Percentiles rank a stretch among this genome's conserved stretches.
Evolutionary conservation across 1,140 invertebrate genomes (phyloP).

Genomic region (Eubasilissa regina): DNA sequence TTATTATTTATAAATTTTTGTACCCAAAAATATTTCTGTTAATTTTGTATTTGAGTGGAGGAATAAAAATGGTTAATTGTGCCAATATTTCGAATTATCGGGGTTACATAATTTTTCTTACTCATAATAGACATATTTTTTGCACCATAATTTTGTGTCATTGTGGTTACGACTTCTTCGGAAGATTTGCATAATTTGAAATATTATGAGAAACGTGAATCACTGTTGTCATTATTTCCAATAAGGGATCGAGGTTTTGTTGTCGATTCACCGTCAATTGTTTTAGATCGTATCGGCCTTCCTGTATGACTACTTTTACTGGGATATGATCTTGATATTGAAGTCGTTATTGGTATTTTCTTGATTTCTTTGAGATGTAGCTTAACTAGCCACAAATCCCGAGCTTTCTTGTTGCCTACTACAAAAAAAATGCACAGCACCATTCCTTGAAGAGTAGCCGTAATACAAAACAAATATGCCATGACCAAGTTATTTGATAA

Average conservation of each 20-base stretch:
- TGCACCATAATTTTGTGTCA: too few species aligned
- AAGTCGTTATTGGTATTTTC: slow-evolving; percentile 68
- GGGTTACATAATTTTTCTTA: too few species aligned
- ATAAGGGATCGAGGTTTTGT: slow-evolving; percentile 55
- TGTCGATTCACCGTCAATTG: slow-evolving; percentile 67
- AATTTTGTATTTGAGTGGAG: too few species aligned
- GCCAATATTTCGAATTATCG: too few species aligned
- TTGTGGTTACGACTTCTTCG: too few species aligned
- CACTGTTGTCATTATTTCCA: slow-evolving; percentile 44
- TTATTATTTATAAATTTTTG: too few species aligned
- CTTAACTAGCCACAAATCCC: slow-evolving; percentile 70
- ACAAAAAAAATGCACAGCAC: slow-evolving; percentile 73
- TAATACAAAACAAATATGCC: slow-evolving; percentile 71
- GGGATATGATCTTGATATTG: slow-evolving; percentile 65
- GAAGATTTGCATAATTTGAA: background rate
- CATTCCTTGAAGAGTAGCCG: slow-evolving; percentile 71
- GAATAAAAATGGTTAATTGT: too few species aligned
- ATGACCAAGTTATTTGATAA: slow-evolving; percentile 66
- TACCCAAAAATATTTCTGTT: too few species aligned
- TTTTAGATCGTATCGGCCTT: slow-evolving; percentile 56
- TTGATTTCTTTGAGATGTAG: slow-evolving; percentile 68
- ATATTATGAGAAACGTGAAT: slow-evolving; percentile 54
- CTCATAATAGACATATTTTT: too few species aligned
- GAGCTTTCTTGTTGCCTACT: slow-evolving; percentile 70
- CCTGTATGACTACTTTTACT: slow-evolving; percentile 59